Evolutionary conservation across 2,888 invertebrate genomes (phyloP), one percentile per base, ranked within the genome.

Genomic region (Ophion slaviceki): DNA sequence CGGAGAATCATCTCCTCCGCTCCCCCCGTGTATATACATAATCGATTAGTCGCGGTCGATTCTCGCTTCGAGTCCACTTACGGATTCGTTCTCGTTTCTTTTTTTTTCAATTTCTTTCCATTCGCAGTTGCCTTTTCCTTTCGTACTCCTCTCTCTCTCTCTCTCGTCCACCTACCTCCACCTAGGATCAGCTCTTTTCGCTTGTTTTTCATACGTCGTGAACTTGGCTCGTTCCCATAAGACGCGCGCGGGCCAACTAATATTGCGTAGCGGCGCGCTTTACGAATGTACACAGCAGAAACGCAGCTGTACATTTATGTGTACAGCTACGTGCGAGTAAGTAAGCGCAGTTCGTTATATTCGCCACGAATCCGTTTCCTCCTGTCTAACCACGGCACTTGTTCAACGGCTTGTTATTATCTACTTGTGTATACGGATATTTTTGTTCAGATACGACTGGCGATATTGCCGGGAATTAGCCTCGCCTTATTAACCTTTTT

Each of bases 1-100:
- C 53, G 53, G 53, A 14, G 53, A 53, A 47, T 47, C 47, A 17
- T 53, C 53, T 53, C 17, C 53, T 53, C 53, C 5, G 53, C 53
- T 62, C 24, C 20, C 17, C 53, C 17, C 53, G 53, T 53, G 17
- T 53, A 53, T 53, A 53, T 53, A 53, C 53, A 53, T 53, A 89
- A 92, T 92, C 91, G 88, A 92, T 92, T 90, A 70, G 90, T 80
- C 87, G 81, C 90, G 90, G 90, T 90, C 90, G 88, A 90, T 89
- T 90, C 91, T 90, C 88, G 86, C 83, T 86, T 83, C 85, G 82
- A 91, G 88, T 90, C 92, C 92, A 91, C 92, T 92, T 92, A 92
- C 84, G 89, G 88, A 92, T 92, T 92, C 91, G 92, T 89, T 88
- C 86, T 91, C 90, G 91, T 80, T 87, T 80, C 79, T 36, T 57